Base-by-base conservation (phyloP, 2,797 vertebrate genomes). In the Tiaroga cobitis region DNA sequence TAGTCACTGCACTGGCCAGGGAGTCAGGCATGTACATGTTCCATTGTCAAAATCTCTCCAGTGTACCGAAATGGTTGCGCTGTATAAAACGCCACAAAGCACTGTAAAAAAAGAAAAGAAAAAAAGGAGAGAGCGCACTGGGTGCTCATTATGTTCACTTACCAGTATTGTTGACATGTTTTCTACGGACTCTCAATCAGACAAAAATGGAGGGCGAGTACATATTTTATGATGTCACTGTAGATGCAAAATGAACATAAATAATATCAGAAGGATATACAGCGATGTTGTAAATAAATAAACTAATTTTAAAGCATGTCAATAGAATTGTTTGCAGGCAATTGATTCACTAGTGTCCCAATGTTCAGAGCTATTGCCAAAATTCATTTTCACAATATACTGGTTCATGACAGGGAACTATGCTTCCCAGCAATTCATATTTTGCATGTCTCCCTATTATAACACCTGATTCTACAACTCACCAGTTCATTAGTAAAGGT, bases 401-500 rank as follows among this genome's bases (percentile, higher is more conserved):
- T 54, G 49, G 34, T 34, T 75, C 10, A 37, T 2, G 11, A 24
- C 29, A 54, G 5, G 49, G 19, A 77, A 59, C 34, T 41, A 19
- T 43, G 16, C 26, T 43, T 78, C 56, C 37, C 54, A 19, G 41
- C 0, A 16, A 16, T 61, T 34, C 1, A 77, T n/a, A 77, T 59
- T 29, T 78, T 78, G 76, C n/a, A 78, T 21, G 56, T 63, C 8
- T 59, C 15, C 24, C 37, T 19, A 77, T 39, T 77, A 54, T 39
- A 61, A 78, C 24, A 76, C 51, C 49, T 76, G 21, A n/a, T 76
- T 76, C 51, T 43, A 43, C 13, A 76, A 37, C 32, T 21, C 7
- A 56, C 49, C 49, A 78, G 54, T 34, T 78, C 56, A 43, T 79
- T 79, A 63, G 24, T 29, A 61, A 63, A 43, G 16, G 56, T 37